phyloP scores from a whole-genome alignment of 1,140 invertebrate genomes.

The Solenopsis fugax region DNA sequence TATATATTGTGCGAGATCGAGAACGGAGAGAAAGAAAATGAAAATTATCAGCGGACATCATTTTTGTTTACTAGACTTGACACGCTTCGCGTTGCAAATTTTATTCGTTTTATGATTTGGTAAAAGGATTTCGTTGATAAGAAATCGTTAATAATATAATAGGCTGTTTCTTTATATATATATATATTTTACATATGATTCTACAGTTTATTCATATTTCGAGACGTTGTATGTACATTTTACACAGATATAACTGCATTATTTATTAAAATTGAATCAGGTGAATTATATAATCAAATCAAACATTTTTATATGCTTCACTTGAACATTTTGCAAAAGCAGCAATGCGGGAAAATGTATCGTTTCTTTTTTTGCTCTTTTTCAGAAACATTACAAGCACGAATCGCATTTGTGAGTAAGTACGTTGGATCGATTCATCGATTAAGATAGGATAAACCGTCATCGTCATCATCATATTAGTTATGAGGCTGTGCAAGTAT shows the following conservation, averaged over 20 bases:
- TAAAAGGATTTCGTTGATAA: background rate
- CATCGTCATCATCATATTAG: background rate
- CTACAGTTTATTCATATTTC: background rate
- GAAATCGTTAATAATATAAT: background rate
- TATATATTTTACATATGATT: background rate
- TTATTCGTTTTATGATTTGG: background rate
- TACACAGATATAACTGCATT: too few species aligned
- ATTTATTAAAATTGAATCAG: too few species aligned
- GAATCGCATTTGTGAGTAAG: too few species aligned
- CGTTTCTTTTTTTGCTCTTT: too few species aligned
- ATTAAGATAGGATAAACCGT: background rate
- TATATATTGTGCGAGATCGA: background rate
- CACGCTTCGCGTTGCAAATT: background rate
- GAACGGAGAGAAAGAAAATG: conserved; percentile 18
- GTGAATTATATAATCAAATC: too few species aligned
- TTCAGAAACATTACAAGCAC: too few species aligned
- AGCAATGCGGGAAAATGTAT: too few species aligned
- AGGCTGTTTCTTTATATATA: background rate
- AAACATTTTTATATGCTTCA: too few species aligned
- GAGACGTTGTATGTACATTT: too few species aligned
- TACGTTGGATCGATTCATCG: background rate
- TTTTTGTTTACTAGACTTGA: background rate
- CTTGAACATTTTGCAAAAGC: too few species aligned
- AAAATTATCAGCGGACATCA: conserved; percentile 8
- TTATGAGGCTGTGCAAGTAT: background rate